phyloP scores from a whole-genome alignment of 2,797 vertebrate genomes.

The Phalanger gymnotis region DNA sequence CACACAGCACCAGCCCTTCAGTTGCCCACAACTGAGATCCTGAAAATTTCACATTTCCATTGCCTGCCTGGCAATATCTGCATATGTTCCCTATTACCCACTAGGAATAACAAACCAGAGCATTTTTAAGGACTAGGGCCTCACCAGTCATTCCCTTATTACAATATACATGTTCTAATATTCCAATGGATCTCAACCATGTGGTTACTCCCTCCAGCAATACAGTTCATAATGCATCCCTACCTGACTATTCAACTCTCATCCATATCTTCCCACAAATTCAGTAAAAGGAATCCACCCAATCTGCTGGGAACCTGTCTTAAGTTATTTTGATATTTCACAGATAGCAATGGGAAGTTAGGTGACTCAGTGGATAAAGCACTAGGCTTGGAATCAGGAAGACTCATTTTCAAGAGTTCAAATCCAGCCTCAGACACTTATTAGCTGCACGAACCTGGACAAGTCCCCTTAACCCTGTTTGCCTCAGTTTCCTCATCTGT shows the following conservation, averaged over 20 bases:
- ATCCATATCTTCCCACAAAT: neutral
- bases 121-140: neutral
- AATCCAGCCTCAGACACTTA: neutral
- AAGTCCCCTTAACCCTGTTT: neutral
- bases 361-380: neutral
- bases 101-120: neutral
- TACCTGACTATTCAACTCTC: neutral
- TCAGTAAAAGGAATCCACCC: neutral
- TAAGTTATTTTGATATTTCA: neutral
- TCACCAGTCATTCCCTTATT: neutral
- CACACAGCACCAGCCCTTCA: neutral
- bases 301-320: neutral
- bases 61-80: neutral
- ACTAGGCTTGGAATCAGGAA: neutral
- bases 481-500: neutral
- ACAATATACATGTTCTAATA: neutral
- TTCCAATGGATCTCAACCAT: neutral
- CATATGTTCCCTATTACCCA: neutral
- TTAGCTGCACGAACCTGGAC: neutral
- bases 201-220: neutral
- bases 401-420: neutral
- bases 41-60: neutral
- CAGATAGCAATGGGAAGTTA: neutral
- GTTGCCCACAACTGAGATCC: neutral
- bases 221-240: neutral